Evolutionary conservation across 2,888 invertebrate genomes (phyloP), one percentile per base, ranked within the genome.

Genomic region (Acholoe squamosa): DNA sequence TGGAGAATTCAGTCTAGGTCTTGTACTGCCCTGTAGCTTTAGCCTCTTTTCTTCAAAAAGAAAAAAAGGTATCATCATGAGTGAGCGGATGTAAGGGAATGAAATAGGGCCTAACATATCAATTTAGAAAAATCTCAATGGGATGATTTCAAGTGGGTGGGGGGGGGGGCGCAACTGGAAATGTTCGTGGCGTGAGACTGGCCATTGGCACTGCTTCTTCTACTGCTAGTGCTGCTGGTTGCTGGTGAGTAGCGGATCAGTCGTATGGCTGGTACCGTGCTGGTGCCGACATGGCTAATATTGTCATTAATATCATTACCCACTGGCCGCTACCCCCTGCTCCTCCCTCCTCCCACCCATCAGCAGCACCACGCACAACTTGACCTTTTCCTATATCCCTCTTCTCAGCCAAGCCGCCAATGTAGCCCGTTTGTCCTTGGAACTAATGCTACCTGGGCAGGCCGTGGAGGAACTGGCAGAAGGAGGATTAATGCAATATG

Each of bases 281-380:
- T 80, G 34, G 80, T 19, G 22, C 80, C 80, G 43, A 43, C 80
- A 80, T 80, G 80, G 80, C 86, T 54, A 86, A 86, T 86, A 86
- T 86, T 52, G 86, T 86, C 86, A 86, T 86, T 86, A 86, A 86
- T 86, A 86, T 86, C 86, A 86, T 86, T 86, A 86, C 28, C 33
- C 80, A 28, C 34, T 7, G 43, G 14, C 43, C 80, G 25, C 22
- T 80, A 16, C 80, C 80, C 5, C 22, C 80, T n/a, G 7, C 80
- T 5, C 12, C 80, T 22, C 10, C 14, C 67, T 25, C 14, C 14
- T 25, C 80, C 5, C 28, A 28, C 54, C 25, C 52, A 52, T n/a
- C 86, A 25, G 43, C 54, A 19, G 31, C 54, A 86, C 76, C n/a
- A 25, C 76, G 52, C 86, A 86, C 86, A 54, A 86, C 86, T 86